Conservation (phyloP, 2,888 invertebrate species). For the Unio delphinus region DNA sequence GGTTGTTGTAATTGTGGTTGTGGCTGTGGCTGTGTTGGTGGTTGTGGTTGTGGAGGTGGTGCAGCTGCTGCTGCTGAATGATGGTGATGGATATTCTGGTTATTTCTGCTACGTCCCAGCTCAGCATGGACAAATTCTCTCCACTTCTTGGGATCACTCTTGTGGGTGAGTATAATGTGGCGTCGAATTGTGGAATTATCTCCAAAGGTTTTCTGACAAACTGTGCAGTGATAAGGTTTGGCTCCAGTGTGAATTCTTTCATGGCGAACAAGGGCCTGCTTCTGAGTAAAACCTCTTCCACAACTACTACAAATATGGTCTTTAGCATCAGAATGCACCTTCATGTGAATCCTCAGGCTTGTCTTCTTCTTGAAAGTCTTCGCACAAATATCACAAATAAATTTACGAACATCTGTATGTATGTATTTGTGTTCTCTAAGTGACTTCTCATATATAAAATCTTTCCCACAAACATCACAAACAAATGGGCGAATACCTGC, state of each 20-base stretch:
- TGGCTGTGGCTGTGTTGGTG: neutral
- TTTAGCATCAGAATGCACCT: conserved; percentile 69
- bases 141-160: conserved; percentile 53
- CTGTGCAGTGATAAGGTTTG: conserved; percentile 68
- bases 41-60: neutral
- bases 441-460: conserved; percentile 59
- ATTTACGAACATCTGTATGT: conserved; percentile 64
- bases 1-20: conserved; percentile 3
- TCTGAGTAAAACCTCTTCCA: conserved; percentile 72
- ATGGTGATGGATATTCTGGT: conserved; percentile 1
- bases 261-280: conserved; percentile 71
- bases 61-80: neutral
- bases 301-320: conserved; percentile 69
- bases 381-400: conserved; percentile 68
- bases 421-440: conserved; percentile 64
- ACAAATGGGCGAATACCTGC: conserved; percentile 56
- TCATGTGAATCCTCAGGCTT: conserved; percentile 69
- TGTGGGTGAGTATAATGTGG: conserved; percentile 60
- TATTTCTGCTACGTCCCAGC: conserved; percentile 20
- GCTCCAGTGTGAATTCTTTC: conserved; percentile 72
- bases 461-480: conserved; percentile 58
- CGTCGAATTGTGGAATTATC: conserved; percentile 58
- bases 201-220: conserved; percentile 68
- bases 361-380: conserved; percentile 69
- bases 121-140: conserved; percentile 37